Conservation (phyloP, 2,797 vertebrate species). For the Hypotaenidia okinawae region DNA sequence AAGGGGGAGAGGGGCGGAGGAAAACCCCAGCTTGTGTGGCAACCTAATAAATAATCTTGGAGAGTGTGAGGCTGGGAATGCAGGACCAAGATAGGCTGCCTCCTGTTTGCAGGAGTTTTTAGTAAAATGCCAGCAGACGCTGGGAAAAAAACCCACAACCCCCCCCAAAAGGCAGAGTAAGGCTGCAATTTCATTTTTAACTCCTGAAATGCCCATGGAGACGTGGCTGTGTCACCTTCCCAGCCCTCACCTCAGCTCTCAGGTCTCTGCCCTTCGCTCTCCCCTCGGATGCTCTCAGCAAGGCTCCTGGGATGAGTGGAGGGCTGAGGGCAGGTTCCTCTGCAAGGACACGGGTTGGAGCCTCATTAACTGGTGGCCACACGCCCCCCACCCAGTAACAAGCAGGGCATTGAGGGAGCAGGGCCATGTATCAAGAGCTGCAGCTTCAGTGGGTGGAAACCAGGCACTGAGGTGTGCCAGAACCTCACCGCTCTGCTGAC, state of each 20-base stretch:
- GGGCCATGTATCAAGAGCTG: background rate
- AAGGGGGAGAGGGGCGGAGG: background rate
- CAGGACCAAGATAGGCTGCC: background rate
- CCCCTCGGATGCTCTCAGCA: background rate
- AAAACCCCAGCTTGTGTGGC: constrained; percentile 6
- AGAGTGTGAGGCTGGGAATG: background rate
- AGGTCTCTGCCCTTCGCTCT: background rate
- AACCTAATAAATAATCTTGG: constrained; percentile 36
- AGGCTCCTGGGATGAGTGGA: background rate
- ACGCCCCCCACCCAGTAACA: background rate
- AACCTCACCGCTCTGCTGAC: rapidly evolving
- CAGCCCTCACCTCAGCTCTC: background rate
- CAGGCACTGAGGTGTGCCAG: background rate
- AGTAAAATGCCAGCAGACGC: background rate
- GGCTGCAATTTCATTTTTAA: background rate
- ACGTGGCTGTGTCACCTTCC: rapidly evolving
- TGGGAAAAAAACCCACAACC: background rate
- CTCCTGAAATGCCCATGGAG: background rate
- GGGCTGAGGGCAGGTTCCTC: background rate
- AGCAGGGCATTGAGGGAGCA: background rate
- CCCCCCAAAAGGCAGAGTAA: background rate
- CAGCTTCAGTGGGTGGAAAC: background rate
- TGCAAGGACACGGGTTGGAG: background rate
- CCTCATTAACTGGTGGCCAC: rapidly evolving
- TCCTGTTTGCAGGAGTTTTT: background rate